Percentiles rank a stretch among this genome's conserved stretches.
These are phyloP conservation scores for Plebejus argus DNA, from an alignment of 2,888 invertebrate species.

Conservation along the genomic window DNA sequence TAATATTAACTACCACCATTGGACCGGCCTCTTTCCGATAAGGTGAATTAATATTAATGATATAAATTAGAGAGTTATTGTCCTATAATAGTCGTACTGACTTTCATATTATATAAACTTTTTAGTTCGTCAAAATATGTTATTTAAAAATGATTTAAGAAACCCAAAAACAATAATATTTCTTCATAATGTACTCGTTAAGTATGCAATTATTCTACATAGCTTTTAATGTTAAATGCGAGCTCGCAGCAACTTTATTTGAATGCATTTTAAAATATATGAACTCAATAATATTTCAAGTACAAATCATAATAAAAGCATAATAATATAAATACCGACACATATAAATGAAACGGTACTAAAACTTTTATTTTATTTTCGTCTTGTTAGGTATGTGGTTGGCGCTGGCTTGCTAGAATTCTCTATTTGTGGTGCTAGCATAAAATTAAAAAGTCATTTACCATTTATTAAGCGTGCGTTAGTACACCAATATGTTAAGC, in stretches of 20 bases:
- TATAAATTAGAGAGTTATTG: no score
- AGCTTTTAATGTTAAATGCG: not conserved
- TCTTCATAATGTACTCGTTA: not conserved
- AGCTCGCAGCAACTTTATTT: slow-evolving; percentile 4
- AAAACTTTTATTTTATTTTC: not conserved
- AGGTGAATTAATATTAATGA: no score
- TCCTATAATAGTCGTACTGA: no score
- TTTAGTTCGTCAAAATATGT: no score
- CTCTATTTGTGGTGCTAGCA: not conserved
- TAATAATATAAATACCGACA: slow-evolving; percentile 10
- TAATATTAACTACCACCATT: not conserved
- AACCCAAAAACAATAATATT: not conserved
- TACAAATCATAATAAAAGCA: not conserved
- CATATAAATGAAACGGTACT: not conserved
- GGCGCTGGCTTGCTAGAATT: not conserved
- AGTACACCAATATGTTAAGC: not conserved
- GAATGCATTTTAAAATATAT: slow-evolving; percentile 7
- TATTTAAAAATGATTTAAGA: not conserved
- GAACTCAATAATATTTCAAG: not conserved
- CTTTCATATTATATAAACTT: no score
- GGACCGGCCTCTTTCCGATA: not conserved
- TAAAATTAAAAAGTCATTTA: not conserved
- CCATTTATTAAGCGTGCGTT: not conserved
- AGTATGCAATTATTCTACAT: not conserved
- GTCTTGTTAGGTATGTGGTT: not conserved